Evolutionary conservation across 2,797 vertebrate species (phyloP).

Genomic region (Lepilemur septentrionalis): DNA sequence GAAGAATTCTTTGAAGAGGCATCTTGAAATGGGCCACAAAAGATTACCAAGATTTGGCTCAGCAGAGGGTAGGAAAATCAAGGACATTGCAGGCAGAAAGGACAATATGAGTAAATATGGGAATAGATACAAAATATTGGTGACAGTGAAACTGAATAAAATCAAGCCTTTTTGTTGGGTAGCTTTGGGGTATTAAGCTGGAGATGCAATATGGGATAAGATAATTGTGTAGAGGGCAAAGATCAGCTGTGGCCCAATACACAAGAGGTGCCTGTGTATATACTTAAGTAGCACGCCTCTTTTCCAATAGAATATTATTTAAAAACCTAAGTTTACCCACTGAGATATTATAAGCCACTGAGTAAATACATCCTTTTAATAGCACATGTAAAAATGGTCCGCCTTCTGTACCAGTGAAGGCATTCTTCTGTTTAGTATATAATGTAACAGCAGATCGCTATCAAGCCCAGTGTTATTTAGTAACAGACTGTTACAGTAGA

Average conservation of each 20-base stretch:
- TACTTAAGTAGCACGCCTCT: not conserved
- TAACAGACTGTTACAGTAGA: slow-evolving; percentile 42
- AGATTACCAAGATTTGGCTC: not conserved
- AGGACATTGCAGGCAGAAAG: not conserved
- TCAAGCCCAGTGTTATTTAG: slow-evolving; percentile 37
- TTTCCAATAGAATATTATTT: slow-evolving; percentile 34
- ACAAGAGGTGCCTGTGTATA: not conserved
- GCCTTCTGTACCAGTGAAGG: slow-evolving; percentile 37
- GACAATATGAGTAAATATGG: not conserved
- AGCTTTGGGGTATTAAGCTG: not conserved
- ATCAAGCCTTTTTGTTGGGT: not conserved
- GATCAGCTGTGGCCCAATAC: not conserved
- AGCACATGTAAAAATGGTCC: slow-evolving; percentile 36
- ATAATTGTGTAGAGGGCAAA: not conserved
- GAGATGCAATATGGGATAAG: not conserved
- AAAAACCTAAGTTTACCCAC: slow-evolving; percentile 18
- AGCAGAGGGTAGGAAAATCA: not conserved
- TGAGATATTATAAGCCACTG: slow-evolving; percentile 48
- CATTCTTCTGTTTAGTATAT: slow-evolving; percentile 46
- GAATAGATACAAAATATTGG: not conserved
- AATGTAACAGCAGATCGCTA: slow-evolving; percentile 45
- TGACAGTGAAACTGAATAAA: not conserved
- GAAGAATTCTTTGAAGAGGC: not conserved
- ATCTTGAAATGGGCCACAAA: not conserved
- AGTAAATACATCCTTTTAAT: slow-evolving; percentile 51